Conservation (phyloP, 2,888 invertebrate species). For the Cosmia pyralina region DNA sequence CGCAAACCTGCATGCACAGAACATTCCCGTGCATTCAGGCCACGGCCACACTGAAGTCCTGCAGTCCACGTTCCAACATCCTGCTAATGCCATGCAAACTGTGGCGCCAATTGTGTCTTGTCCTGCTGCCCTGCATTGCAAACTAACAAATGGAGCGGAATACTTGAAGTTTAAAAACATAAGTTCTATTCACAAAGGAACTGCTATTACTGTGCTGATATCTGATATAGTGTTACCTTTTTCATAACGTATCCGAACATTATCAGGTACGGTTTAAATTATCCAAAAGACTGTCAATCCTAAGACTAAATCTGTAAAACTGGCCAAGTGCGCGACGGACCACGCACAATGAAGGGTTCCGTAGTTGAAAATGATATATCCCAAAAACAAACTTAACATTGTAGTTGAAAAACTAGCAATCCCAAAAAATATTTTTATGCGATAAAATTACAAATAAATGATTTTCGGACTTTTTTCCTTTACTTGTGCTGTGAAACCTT, state of each 20-base stretch:
- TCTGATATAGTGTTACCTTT: too few relatives aligned
- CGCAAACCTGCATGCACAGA: conserved; percentile 3
- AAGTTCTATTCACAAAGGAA: conserved; percentile 14
- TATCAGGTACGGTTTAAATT: background rate
- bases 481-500: too few relatives aligned
- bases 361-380: too few relatives aligned
- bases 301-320: background rate
- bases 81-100: conserved; percentile 46
- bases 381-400: too few relatives aligned
- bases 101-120: conserved; percentile 12
- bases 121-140: conserved; percentile 21
- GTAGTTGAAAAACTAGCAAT: too few relatives aligned
- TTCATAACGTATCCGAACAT: background rate
- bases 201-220: background rate
- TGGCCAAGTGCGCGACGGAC: too few relatives aligned
- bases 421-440: too few relatives aligned
- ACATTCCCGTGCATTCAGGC: conserved; percentile 7
- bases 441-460: too few relatives aligned
- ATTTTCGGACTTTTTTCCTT: too few relatives aligned
- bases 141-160: conserved; percentile 33
- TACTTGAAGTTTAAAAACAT: conserved; percentile 25
- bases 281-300: background rate
- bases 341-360: too few relatives aligned
- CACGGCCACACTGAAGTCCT: conserved; percentile 13
- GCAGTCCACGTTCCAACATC: background rate